phyloP scores from a whole-genome alignment of 92 coral and sea anemone genomes.

The Galaxea fascicularis region DNA sequence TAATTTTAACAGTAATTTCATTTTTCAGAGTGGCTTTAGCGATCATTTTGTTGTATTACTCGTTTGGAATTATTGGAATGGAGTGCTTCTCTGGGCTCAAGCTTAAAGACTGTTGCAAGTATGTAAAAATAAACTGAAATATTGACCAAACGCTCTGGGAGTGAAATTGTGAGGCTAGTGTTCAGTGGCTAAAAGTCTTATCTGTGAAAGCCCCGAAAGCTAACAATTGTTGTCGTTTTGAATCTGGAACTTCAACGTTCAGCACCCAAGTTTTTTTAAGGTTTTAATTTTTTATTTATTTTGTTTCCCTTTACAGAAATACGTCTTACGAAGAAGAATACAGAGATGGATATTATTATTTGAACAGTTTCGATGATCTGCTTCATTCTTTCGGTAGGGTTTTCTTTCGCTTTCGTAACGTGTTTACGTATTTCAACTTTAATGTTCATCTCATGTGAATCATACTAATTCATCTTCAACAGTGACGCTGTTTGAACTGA shows the following conservation, averaged over 20 bases:
- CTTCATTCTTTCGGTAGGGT: conserved; percentile 87
- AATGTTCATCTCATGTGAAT: too few relatives aligned
- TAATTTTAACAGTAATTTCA: not conserved
- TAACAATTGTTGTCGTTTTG: too few relatives aligned
- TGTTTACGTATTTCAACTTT: not conserved
- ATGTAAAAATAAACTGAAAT: conserved; percentile 18
- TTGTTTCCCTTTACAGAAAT: conserved; percentile 43
- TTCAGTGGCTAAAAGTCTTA: too few relatives aligned
- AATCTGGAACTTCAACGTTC: too few relatives aligned
- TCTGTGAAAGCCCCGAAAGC: too few relatives aligned
- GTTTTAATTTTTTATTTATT: not conserved
- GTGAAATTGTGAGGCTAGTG: too few relatives aligned
- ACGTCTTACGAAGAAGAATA: conserved; percentile 70
- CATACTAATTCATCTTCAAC: conserved; percentile 4
- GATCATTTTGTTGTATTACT: conserved; percentile 85
- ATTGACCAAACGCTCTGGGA: too few relatives aligned
- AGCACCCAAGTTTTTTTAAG: not conserved
- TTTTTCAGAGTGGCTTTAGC: conserved; percentile 76
- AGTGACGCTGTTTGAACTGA: conserved; percentile 97
- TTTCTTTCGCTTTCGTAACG: not conserved
- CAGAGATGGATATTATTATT: conserved; percentile 85
- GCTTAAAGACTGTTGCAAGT: conserved; percentile 91
- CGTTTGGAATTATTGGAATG: conserved; percentile 91
- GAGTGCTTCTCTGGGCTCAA: conserved; percentile 92
- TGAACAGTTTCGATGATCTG: conserved; percentile 93